Percentiles rank a stretch among this genome's conserved stretches.
These are phyloP conservation scores for Alca torda DNA, from an alignment of 2,797 vertebrate species.

Conservation along the genomic window DNA sequence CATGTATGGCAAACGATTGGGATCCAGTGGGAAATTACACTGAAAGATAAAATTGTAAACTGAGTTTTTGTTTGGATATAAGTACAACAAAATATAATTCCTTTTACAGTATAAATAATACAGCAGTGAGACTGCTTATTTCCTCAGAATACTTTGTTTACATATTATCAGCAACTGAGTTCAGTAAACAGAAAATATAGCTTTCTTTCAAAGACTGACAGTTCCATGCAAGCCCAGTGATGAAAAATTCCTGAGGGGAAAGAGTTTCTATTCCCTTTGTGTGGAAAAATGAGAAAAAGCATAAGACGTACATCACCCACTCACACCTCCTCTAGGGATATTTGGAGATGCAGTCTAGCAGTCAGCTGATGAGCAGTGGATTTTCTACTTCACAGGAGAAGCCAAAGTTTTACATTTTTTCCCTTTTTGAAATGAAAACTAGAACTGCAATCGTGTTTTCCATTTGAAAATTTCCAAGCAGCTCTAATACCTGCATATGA, in stretches of 20 bases:
- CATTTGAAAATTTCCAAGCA: not conserved
- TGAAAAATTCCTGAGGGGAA: not conserved
- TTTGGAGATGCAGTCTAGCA: not conserved
- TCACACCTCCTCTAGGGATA: conserved; percentile 1
- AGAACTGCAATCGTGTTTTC: not conserved
- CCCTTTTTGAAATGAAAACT: not conserved
- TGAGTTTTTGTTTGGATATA: not conserved
- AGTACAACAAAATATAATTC: not conserved
- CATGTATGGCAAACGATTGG: not conserved
- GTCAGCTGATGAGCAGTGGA: not conserved
- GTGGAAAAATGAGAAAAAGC: not conserved
- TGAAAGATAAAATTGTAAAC: not conserved
- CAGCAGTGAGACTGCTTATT: not conserved
- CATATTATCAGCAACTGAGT: not conserved
- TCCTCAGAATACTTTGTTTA: not conserved
- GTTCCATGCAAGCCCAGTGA: not conserved
- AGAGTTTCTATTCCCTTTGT: not conserved
- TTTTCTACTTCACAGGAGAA: not conserved
- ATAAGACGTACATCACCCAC: not conserved
- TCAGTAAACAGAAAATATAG: not conserved
- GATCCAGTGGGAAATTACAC: not conserved
- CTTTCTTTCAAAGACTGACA: not conserved
- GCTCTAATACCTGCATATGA: not conserved
- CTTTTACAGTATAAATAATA: not conserved
- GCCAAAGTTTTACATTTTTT: not conserved